These are phyloP conservation scores for Origma solitaria DNA, from an alignment of 2,113 vertebrate species.

Conservation along the genomic window DNA sequence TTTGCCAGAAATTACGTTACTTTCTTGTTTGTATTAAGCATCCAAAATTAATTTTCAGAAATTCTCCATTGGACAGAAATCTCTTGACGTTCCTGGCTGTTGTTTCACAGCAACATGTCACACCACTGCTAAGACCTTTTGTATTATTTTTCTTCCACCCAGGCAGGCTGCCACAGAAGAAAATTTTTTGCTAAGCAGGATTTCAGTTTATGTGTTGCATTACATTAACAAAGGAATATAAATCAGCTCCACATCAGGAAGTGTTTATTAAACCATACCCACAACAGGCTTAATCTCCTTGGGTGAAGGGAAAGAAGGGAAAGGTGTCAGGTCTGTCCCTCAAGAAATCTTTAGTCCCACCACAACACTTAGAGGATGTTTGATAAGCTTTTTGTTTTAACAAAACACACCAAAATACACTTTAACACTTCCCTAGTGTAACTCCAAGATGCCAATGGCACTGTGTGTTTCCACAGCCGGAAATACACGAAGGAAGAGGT, in stretches of 20 bases:
- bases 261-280: background rate
- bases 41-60: slow-evolving; percentile 8
- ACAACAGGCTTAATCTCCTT: background rate
- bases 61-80: background rate
- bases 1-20: slow-evolving; percentile 11
- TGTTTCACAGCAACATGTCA: background rate
- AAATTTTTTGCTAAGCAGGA: background rate
- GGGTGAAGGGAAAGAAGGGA: background rate
- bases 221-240: background rate
- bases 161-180: background rate
- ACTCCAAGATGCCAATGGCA: background rate
- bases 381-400: background rate
- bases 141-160: background rate
- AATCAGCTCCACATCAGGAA: background rate
- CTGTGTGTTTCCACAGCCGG: background rate
- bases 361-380: background rate
- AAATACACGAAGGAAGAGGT: background rate
- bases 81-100: background rate
- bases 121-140: background rate
- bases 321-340: background rate
- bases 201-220: background rate
- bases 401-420: background rate
- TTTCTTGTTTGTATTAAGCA: background rate
- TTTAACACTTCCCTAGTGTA: background rate
- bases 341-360: background rate